A percentile compares a stretch with the other conserved stretches of the same genome.
phyloP scores from a whole-genome alignment of 1,140 invertebrate genomes.

The Armadillidium nasatum region DNA sequence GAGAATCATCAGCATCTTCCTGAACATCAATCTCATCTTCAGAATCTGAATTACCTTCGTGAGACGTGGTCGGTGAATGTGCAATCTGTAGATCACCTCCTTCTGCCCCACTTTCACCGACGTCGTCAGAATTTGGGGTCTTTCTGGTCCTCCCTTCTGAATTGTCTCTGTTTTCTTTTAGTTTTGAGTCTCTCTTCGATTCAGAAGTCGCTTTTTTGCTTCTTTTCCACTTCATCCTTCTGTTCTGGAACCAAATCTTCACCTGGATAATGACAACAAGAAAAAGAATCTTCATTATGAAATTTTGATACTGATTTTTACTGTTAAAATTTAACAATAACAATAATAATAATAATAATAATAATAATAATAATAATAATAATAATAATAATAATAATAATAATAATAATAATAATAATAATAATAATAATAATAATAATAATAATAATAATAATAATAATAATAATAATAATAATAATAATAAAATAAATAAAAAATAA shows the following conservation, averaged over 20 bases:
- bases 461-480: no score
- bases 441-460: no score
- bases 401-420: no score
- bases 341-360: no score
- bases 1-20: not conserved
- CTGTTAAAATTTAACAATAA: no score
- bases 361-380: not conserved
- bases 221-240: conserved; percentile 92
- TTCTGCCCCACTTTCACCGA: not conserved
- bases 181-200: not conserved
- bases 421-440: no score
- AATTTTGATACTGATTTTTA: not conserved
- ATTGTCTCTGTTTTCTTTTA: not conserved
- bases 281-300: conserved; percentile 6
- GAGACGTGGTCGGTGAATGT: not conserved
- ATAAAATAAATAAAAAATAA: no score
- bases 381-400: no score
- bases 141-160: not conserved
- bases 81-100: not conserved
- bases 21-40: not conserved
- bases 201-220: conserved; percentile 65
- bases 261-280: conserved; percentile 58
- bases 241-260: conserved; percentile 95
- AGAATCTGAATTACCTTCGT: not conserved
- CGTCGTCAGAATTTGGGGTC: not conserved